Conservation (phyloP, 2,888 invertebrate genomes). For the Fabriciana adippe region DNA sequence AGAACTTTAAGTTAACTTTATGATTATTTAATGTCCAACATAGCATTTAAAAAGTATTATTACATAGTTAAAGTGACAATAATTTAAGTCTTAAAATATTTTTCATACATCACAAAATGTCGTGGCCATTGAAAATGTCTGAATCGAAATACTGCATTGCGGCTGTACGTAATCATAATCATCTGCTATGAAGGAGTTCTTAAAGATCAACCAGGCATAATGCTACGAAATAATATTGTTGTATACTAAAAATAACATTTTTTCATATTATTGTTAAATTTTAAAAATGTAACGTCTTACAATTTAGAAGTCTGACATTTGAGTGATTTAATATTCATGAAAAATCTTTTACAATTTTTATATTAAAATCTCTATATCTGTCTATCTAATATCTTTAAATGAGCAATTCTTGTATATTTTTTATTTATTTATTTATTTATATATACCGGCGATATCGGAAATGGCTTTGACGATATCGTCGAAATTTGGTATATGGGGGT, state of each 20-base stretch:
- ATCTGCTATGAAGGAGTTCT: slow-evolving; percentile 13
- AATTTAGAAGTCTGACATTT: neutral
- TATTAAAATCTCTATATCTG: too few species aligned
- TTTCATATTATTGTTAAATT: slow-evolving; percentile 14
- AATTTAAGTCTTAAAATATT: neutral
- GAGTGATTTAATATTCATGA: neutral
- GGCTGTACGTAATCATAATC: slow-evolving; percentile 20
- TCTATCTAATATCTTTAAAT: too few species aligned
- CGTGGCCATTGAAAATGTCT: slow-evolving; percentile 10
- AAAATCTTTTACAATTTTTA: too few species aligned
- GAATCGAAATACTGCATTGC: slow-evolving; percentile 29
- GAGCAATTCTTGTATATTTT: too few species aligned
- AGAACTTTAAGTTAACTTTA: too few species aligned
- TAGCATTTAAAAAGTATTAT: neutral
- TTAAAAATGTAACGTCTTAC: slow-evolving; percentile 2
- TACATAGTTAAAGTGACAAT: neutral
- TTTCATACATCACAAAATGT: slow-evolving; percentile 18
- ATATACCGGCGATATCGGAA: too few species aligned
- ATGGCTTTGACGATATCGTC: too few species aligned
- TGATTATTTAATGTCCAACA: too few species aligned
- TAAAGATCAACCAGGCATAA: slow-evolving; percentile 17
- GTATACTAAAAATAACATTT: slow-evolving; percentile 1
- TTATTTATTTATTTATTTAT: too few species aligned
- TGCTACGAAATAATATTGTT: slow-evolving; percentile 5
- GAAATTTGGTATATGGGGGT: too few species aligned